Base-by-base conservation (phyloP, 1,140 invertebrate species). In the Mya arenaria region DNA sequence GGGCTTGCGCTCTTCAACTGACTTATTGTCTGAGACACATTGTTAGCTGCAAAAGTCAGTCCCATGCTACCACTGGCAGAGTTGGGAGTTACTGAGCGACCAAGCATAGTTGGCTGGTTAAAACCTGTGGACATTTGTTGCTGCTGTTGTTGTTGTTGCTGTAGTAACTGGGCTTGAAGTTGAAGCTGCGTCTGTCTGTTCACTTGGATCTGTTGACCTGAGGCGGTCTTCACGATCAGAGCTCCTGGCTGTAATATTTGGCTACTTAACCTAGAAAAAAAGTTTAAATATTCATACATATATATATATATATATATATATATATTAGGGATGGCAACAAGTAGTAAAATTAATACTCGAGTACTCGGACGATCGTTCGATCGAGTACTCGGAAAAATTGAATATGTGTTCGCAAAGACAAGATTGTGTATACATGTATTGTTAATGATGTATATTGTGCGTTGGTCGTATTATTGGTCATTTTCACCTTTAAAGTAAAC, bases 111-210 rank as follows among this genome's bases (percentile, higher is more conserved):
- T 65, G 41, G 28, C 63, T 56, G 66, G n/a, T 5, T 52, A 23
- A 52, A 52, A 4, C 48, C 48, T n/a, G 17, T 52, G 19, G 48
- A 52, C 48, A 56, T 10, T 13, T 73, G 73, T 23, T 73, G 56
- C 48, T 75, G 72, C 34, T 58, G 72, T 30, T 79, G 75, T 48
- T 69, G 77, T 48, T 65, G 74, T 28, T 78, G 77, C 41, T 73
- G 71, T 13, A 80, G 48, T 13, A 80, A 34, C 34, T 80, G 77
- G 30, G 68, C 65, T 55, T 80, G 77, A 30, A 80, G 48, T 37
- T 75, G 73, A 25, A 75, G 65, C 13, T 77, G 77, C 17, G 37
- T 25, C 48, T 80, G 77, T 44, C 55, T 0, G 25, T 30, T 71
- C 10, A 80, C 32, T n/a, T 58, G 48, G 30, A 69, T 55, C 32